Evolutionary conservation across 2,113 vertebrate species (phyloP).

Genomic region (Corvus hawaiiensis): DNA sequence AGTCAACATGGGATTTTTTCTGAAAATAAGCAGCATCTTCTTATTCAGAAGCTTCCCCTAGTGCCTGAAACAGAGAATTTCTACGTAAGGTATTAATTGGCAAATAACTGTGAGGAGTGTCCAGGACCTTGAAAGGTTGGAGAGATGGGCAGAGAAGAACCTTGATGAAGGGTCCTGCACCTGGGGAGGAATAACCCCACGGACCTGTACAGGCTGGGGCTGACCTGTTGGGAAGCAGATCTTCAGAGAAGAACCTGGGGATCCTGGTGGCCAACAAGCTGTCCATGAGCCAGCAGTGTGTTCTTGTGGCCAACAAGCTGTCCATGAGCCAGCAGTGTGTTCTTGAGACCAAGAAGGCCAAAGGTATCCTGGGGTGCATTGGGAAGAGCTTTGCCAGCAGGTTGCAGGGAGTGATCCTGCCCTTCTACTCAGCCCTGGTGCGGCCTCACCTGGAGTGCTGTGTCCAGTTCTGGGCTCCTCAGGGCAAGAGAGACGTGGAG

Average conservation of each 20-base stretch:
- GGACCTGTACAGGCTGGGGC: neutral
- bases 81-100: neutral
- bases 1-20: neutral
- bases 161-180: neutral
- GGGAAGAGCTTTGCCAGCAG: neutral
- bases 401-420: neutral
- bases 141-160: neutral
- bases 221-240: neutral
- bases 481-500: rapidly evolving
- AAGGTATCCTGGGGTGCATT: too few species aligned
- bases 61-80: neutral
- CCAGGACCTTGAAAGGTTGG: neutral
- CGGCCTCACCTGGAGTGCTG: neutral
- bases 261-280: neutral
- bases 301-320: neutral
- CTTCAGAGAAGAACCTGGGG: rapidly evolving
- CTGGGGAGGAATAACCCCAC: neutral
- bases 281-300: neutral
- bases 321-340: neutral
- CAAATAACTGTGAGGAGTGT: neutral
- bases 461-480: neutral
- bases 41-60: neutral
- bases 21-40: neutral
- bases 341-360: too few species aligned
- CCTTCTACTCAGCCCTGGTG: neutral